Evolutionary conservation across 2,113 vertebrate species (phyloP), one percentile per base, ranked within the genome.

Genomic region (Silurus asotus): DNA sequence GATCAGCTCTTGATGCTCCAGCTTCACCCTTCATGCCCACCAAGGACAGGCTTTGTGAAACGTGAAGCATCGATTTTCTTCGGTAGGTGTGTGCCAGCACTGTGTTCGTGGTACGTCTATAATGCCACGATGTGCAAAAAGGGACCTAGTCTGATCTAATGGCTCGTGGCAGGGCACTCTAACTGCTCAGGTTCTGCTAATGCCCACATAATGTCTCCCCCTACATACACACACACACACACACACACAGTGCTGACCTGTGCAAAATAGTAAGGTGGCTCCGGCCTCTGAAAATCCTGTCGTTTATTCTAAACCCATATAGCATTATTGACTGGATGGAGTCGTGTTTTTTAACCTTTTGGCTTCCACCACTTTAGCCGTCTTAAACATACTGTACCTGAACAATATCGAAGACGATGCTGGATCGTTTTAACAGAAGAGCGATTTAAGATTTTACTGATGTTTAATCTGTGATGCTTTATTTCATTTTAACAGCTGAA

Each of bases 291-390:
- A 89, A 89, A 90, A 90, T 70, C 55, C 82, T 88, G 87, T 67
- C 81, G 72, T 9, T 90, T 89, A 83, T 81, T 64, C 55, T 81
- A 70, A 62, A 88, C 55, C 83, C 82, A 88, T 91, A 92, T 89
- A 67, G 85, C 49, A 72, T 89, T 92, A 93, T 92, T 62, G 91
- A 92, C 81, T 59, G 17, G 89, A 56, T 74, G 81, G 82, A 82
- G 74, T 87, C 81, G 85, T 88, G 80, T 61, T 65, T 75, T 67
- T 59, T 37, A n/a, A 58, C 87, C 87, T 72, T 55, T n/a, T 48
- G 81, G 76, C 37, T 82, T 75, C n/a, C 88, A 88, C 79, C 75
- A 86, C 87, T 83, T 65, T 82, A 91, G 90, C 91, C 45, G 88
- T 91, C 89, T 89, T 90, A 86, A 83, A 90, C 81, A 87, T 62